Evolutionary conservation across 1,140 invertebrate species (phyloP), one percentile per base, ranked within the genome.

Genomic region (Amyelois transitella): DNA sequence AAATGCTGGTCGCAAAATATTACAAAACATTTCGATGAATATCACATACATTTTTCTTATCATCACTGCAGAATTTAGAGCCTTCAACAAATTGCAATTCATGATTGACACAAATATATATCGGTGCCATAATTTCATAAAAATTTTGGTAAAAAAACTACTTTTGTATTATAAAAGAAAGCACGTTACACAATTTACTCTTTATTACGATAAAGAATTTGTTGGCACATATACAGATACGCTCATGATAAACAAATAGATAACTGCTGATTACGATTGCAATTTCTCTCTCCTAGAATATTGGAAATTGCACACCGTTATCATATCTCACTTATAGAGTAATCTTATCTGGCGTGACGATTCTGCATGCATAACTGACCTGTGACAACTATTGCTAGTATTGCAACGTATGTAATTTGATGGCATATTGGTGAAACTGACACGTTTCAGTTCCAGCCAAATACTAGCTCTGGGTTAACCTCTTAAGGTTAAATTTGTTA

Each of bases 301-400:
- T 14, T 14, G 32, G 17, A 38, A 14, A 38, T 38, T 38, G 32
- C 32, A 38, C 32, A 8, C 12, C 3, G 7, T 6, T 38, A 14
- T 38, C 8, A 38, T 38, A 38, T 14, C 12, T 14, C 12, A 38
- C 17, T 3, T 5, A 38, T 14, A 1, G 5, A 2, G 76, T 77
- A 81, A 83, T 83, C 76, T 83, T 74, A 81, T 83, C 80, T 65
- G 51, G 38, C 18, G 14, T 60, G 60, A 62, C 64, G 65, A 68
- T 66, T 61, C 53, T 66, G 61, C 53, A 63, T 66, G 61, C 53
- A 63, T n/a, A 64, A 81, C 81, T 84, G 81, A 84, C 81, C 81
- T 84, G 77, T 66, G 72, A 64, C 75, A 84, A 80, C 69, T 57
- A 60, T 60, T 56, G 57, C 58, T 55, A 45, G 63, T 63, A 66